Evolutionary conservation across 2,113 vertebrate genomes (phyloP).

Genomic region (Pyrgilauda ruficollis): DNA sequence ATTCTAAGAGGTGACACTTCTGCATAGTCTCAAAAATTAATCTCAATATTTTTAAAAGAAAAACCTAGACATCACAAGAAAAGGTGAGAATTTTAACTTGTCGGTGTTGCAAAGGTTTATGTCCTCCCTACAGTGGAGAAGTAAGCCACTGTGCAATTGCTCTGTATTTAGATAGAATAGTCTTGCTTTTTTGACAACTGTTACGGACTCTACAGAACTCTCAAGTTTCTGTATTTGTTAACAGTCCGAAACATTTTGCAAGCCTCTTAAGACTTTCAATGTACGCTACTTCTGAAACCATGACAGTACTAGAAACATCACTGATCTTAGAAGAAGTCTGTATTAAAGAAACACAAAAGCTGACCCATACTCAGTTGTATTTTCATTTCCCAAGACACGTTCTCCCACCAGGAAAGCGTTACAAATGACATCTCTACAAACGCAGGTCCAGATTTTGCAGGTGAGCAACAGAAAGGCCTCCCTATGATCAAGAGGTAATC

Average conservation of each 20-base stretch:
- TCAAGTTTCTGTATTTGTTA: neutral
- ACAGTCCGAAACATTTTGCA: neutral
- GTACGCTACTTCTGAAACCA: neutral
- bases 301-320: neutral
- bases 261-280: neutral
- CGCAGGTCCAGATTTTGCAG: neutral
- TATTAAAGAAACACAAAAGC: rapidly evolving
- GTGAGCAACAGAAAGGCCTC: neutral
- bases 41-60: neutral
- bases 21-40: neutral
- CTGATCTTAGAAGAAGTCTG: neutral
- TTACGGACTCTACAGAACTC: neutral
- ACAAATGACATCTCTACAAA: neutral
- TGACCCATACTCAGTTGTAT: neutral
- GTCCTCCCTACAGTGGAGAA: neutral
- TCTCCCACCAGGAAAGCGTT: neutral
- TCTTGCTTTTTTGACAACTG: neutral
- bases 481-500: neutral
- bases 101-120: neutral
- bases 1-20: neutral
- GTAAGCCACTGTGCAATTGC: neutral
- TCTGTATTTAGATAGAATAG: neutral
- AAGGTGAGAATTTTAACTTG: neutral
- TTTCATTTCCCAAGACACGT: neutral
- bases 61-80: neutral